phyloP scores from a whole-genome alignment of 2,113 vertebrate species.

The Oriolus oriolus region DNA sequence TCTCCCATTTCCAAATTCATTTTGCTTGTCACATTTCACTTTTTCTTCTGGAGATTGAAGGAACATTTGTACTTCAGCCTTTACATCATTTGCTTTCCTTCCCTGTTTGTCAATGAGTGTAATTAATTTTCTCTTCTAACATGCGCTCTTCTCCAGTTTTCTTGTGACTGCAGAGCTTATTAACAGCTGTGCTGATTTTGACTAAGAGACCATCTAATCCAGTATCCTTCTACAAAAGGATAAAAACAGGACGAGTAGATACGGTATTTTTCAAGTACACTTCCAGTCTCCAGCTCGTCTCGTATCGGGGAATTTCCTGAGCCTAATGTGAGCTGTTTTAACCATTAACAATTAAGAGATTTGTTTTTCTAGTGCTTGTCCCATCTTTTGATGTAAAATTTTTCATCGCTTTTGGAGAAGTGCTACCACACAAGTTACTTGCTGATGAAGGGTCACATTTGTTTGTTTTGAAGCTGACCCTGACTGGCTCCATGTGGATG shows the following conservation, averaged over 20 bases:
- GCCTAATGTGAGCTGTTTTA: neutral
- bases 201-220: neutral
- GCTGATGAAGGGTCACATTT: neutral
- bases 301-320: neutral
- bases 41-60: neutral
- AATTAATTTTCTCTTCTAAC: neutral
- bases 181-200: slow-evolving; percentile 9
- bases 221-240: neutral
- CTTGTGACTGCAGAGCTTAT: neutral
- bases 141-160: neutral
- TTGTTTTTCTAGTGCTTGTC: neutral
- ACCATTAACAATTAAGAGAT: neutral
- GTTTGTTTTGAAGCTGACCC: neutral
- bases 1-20: neutral
- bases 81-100: neutral
- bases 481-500: neutral
- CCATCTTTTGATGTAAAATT: neutral
- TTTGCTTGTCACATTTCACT: neutral
- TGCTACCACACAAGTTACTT: neutral
- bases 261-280: neutral
- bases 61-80: neutral
- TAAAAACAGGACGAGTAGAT: neutral
- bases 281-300: neutral
- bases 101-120: neutral
- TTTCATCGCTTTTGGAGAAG: neutral